Conservation (phyloP, 1,140 invertebrate genomes). For the Gryllus bimaculatus region DNA sequence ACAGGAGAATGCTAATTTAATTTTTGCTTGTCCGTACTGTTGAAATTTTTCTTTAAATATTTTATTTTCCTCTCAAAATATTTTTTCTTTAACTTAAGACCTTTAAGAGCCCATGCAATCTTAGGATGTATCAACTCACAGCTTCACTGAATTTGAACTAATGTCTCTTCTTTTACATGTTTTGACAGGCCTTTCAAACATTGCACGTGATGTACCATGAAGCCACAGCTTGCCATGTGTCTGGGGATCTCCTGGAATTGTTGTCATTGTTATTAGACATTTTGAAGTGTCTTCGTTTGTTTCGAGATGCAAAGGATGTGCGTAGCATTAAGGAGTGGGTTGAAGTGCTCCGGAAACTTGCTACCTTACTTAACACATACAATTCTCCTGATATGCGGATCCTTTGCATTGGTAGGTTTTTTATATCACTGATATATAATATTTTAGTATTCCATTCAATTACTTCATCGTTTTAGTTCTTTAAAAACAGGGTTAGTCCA, state of each 20-base stretch:
- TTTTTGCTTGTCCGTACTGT: too few relatives aligned
- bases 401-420: conserved; percentile 56
- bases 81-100: too few relatives aligned
- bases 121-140: too few relatives aligned
- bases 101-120: too few relatives aligned
- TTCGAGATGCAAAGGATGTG: conserved; percentile 53
- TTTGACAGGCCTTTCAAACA: conserved; percentile 67
- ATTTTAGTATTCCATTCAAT: too few relatives aligned
- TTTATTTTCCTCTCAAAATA: too few relatives aligned
- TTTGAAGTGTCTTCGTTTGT: conserved; percentile 55
- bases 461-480: too few relatives aligned
- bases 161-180: neutral
- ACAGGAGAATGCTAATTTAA: too few relatives aligned
- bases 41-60: too few relatives aligned
- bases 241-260: conserved; percentile 72
- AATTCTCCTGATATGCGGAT: conserved; percentile 77
- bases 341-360: conserved; percentile 71
- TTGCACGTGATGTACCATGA: conserved; percentile 90
- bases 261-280: conserved; percentile 66
- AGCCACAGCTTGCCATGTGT: conserved; percentile 79
- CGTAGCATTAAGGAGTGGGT: conserved; percentile 71
- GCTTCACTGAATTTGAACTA: too few relatives aligned
- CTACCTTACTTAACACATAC: conserved; percentile 82
- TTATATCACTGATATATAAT: neutral
- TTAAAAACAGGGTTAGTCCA: too few relatives aligned